phyloP scores from a whole-genome alignment of 2,797 vertebrate species.

The Phaenicophaeus curvirostris region DNA sequence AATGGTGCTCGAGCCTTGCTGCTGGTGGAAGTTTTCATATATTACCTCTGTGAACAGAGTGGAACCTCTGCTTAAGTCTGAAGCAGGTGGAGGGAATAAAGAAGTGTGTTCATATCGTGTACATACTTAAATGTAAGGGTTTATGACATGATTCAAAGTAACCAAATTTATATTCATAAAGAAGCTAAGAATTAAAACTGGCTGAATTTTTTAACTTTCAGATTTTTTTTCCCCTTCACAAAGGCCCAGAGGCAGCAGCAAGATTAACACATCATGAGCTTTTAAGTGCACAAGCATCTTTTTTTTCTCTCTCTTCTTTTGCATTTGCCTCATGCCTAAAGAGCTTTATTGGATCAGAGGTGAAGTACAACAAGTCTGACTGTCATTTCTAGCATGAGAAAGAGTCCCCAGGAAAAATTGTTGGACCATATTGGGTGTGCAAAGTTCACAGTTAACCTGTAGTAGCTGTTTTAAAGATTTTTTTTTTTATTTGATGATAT shows the following conservation, averaged over 20 bases:
- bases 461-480: neutral
- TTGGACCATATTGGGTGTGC: neutral
- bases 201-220: neutral
- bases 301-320: neutral
- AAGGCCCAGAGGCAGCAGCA: neutral
- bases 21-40: neutral
- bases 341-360: neutral
- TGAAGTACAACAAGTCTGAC: neutral
- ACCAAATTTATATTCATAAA: neutral
- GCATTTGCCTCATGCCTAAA: neutral
- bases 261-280: neutral
- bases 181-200: slow-evolving; percentile 11
- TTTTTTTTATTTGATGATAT: neutral
- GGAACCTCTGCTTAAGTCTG: neutral
- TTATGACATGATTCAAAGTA: neutral
- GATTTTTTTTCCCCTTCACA: neutral
- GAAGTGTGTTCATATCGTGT: neutral
- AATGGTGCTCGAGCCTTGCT: neutral
- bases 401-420: neutral
- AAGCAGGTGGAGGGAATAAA: neutral
- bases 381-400: neutral
- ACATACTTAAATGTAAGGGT: neutral
- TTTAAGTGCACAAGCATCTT: neutral
- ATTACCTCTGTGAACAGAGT: neutral
- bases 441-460: neutral